These are phyloP conservation scores for Brachionus manjavacas DNA, from an alignment of 1,140 invertebrate species.

Conservation along the genomic window DNA sequence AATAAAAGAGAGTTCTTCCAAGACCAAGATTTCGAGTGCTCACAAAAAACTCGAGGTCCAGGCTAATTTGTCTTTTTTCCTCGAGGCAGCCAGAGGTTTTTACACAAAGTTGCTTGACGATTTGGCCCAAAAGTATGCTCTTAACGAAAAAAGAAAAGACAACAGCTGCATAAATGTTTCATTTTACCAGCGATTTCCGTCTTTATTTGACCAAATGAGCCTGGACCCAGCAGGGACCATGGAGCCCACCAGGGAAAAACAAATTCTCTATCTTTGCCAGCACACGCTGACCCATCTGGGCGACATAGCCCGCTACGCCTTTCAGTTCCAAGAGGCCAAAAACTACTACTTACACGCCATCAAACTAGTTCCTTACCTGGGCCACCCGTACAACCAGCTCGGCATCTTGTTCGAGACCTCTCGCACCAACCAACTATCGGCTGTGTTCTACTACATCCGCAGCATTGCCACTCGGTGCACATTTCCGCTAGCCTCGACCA, in stretches of 20 bases:
- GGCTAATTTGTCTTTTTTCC: constrained; percentile 4
- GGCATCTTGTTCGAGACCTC: constrained; percentile 39
- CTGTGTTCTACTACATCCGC: constrained; percentile 36
- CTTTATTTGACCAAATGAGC: constrained; percentile 1
- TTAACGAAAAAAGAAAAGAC: not conserved
- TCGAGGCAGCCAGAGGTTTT: constrained; percentile 27
- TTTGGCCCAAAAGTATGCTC: not conserved
- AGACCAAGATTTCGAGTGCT: not conserved
- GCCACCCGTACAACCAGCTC: constrained; percentile 42
- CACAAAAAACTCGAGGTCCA: constrained; percentile 15
- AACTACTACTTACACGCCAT: constrained; percentile 39
- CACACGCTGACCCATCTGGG: constrained; percentile 31
- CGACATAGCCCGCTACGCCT: constrained; percentile 23
- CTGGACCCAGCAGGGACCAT: not conserved
- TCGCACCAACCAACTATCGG: not conserved
- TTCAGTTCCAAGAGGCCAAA: constrained; percentile 21
- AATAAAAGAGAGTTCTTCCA: constrained; percentile 24
- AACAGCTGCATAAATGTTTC: not conserved
- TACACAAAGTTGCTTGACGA: constrained; percentile 18
- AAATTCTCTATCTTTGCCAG: constrained; percentile 22
- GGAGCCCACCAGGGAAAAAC: not conserved
- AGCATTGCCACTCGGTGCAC: not conserved
- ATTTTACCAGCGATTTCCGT: constrained; percentile 9
- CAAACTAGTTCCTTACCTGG: constrained; percentile 3
- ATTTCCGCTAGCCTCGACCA: constrained; percentile 37